Percentiles rank a stretch among this genome's conserved stretches.
Evolutionary conservation across 2,113 vertebrate species (phyloP).

Genomic region (Passer domesticus): DNA sequence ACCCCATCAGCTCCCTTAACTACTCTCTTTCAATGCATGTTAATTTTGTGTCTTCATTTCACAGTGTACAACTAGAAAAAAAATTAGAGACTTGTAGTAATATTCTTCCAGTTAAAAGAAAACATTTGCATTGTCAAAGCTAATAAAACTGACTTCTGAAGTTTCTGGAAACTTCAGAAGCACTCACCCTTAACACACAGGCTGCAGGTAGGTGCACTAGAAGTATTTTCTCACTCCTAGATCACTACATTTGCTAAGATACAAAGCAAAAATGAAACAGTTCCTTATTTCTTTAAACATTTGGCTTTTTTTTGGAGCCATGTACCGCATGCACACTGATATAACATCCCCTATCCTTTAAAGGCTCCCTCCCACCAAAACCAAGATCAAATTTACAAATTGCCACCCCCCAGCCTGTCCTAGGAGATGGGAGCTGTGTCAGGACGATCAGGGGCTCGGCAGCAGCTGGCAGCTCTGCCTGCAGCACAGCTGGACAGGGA

Average conservation of each 20-base stretch:
- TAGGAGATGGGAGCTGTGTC: background rate
- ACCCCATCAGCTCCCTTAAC: background rate
- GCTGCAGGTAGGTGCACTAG: background rate
- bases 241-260: background rate
- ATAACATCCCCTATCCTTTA: background rate
- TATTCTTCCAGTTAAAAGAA: background rate
- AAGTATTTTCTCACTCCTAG: background rate
- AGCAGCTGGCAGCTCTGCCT: background rate
- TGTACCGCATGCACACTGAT: background rate
- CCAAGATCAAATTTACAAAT: fast-evolving
- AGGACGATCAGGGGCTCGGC: background rate
- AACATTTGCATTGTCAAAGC: background rate
- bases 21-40: background rate
- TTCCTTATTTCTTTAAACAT: background rate
- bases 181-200: background rate
- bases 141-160: background rate
- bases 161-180: background rate
- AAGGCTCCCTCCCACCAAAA: background rate
- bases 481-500: background rate
- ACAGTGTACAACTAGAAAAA: background rate
- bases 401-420: fast-evolving
- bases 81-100: background rate
- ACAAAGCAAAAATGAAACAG: background rate
- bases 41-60: background rate
- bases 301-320: background rate